Evolutionary conservation across 2,888 invertebrate species (phyloP), one percentile per base, ranked within the genome.

Genomic region (Eubasilissa splendida): DNA sequence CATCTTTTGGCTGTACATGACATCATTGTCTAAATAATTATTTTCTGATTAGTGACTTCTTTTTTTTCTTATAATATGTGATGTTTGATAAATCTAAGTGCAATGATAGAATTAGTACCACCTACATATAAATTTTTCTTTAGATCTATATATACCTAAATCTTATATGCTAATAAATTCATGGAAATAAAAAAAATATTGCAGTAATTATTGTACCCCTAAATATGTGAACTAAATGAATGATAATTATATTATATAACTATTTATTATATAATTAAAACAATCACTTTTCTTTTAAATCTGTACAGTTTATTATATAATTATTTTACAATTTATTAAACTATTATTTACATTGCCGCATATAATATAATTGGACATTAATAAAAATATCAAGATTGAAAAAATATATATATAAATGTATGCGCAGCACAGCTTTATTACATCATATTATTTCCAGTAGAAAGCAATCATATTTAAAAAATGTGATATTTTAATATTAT

Each of bases 21-120:
- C 68, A 42, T 12, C 50, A 50, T 52, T 33, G 52, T 52, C 50
- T 68, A 10, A n/a, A 58, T 7, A 42, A 42, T 58, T 58, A 50
- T 68, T n/a, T 63, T 68, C 68, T 50, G 42, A 68, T 14, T 50
- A 68, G 68, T 50, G 42, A 68, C 10, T 33, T 68, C 33, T 66
- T 50, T 68, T n/a, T n/a, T 68, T 50, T 68, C 74, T 59, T 74
- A 4, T 42, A 33, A 8, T 73, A 74, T 50, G 42, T 74, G 73
- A 73, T 73, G 74, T 74, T 74, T 22, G 14, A 50, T 76, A 76
- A 58, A 8, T 60, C 59, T 76, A 76, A 76, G 76, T 76, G 76
- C 76, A 76, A 76, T 76, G 76, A 76, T 76, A 76, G 42, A 52
- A 22, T 63, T 42, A 63, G 50, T 52, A 76, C 60, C 60, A 76